Percentiles rank a stretch among this genome's conserved stretches.
These are phyloP conservation scores for Phthorimaea operculella DNA, from an alignment of 1,140 invertebrate genomes.

Conservation along the genomic window DNA sequence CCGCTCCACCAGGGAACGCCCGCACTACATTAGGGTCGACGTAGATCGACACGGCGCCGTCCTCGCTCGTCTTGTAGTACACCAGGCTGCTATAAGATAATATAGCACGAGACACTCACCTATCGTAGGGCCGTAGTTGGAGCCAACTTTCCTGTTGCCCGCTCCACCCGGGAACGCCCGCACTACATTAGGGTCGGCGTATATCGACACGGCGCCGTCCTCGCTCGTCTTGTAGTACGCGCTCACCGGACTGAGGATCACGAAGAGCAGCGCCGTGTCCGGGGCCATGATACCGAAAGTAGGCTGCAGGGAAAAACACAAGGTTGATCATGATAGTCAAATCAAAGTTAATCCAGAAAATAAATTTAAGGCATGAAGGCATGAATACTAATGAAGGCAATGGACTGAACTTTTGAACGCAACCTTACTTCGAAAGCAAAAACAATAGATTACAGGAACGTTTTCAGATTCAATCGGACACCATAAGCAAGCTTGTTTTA, in stretches of 20 bases:
- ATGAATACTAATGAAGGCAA: no score
- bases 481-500: no score
- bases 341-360: no score
- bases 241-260: conserved; percentile 93
- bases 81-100: background rate
- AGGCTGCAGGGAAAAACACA: conserved; percentile 71
- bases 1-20: conserved; percentile 96
- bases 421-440: no score
- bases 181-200: conserved; percentile 67
- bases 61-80: conserved; percentile 79
- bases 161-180: conserved; percentile 97
- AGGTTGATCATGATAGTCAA: no score
- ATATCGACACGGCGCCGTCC: conserved; percentile 78
- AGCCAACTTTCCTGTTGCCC: conserved; percentile 95
- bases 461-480: no score
- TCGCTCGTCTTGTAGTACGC: conserved; percentile 84
- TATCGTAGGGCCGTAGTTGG: conserved; percentile 91
- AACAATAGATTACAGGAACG: no score
- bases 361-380: no score
- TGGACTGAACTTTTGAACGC: no score
- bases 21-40: conserved; percentile 71
- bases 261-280: conserved; percentile 87
- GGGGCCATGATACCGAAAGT: conserved; percentile 89
- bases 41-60: conserved; percentile 77
- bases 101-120: conserved; percentile 22